phyloP scores from a whole-genome alignment of 2,888 invertebrate genomes.

The Keiferia lycopersicella region DNA sequence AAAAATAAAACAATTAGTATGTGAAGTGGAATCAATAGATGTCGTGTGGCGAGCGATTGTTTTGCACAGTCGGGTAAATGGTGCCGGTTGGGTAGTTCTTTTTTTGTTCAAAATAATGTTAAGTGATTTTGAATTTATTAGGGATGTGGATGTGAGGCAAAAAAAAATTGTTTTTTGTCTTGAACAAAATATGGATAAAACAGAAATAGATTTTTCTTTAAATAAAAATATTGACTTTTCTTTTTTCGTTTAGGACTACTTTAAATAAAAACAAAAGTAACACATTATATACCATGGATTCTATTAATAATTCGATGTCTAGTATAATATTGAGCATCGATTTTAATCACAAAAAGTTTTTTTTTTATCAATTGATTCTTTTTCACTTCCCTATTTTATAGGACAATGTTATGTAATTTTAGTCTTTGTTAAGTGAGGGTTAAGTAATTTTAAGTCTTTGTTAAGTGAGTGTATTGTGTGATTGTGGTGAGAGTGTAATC shows the following conservation, averaged over 20 bases:
- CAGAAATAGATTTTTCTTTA: too few relatives aligned
- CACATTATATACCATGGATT: too few relatives aligned
- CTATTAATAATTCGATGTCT: too few relatives aligned
- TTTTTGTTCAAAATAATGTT: conserved; percentile 9
- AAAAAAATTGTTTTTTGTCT: too few relatives aligned
- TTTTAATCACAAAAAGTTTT: too few relatives aligned
- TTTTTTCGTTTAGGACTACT: too few relatives aligned
- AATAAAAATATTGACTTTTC: too few relatives aligned
- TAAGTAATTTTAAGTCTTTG: conserved; percentile 12
- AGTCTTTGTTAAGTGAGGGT: conserved; percentile 14
- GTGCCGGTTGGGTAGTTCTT: neutral
- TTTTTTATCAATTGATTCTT: too few relatives aligned
- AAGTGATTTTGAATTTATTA: neutral
- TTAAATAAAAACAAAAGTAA: too few relatives aligned
- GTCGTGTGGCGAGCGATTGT: conserved; percentile 24
- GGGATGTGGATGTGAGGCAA: too few relatives aligned
- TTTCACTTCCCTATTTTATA: neutral
- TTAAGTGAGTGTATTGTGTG: conserved; percentile 12
- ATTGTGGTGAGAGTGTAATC: conserved; percentile 18
- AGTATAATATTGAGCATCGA: too few relatives aligned
- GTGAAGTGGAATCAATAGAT: conserved; percentile 20
- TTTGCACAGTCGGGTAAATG: neutral
- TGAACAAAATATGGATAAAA: too few relatives aligned
- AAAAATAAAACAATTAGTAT: conserved; percentile 26
- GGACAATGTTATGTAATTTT: conserved; percentile 7